Base-by-base conservation (phyloP, 2,797 vertebrate species). In the Sebastes matsubarae region DNA sequence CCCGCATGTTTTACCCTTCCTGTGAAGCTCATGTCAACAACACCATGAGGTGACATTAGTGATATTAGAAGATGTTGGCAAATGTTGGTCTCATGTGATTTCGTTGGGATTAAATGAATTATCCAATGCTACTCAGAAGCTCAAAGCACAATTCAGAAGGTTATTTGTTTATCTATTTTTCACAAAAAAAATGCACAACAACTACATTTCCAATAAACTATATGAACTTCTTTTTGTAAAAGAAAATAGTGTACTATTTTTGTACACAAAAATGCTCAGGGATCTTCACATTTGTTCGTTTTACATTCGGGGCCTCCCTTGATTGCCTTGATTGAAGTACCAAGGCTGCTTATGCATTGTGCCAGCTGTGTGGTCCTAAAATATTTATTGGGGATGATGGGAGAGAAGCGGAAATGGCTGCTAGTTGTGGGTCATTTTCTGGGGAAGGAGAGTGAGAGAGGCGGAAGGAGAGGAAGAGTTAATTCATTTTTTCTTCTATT, bases 321-420 rank as follows among this genome's bases (percentile, higher is more conserved):
- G 11, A 32, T 29, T 60, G 29, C 16, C 4, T 34, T 59, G 11
- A 32, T 29, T 54, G 29, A 10, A 13, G 25, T 22, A 46, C 20
- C 27, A 25, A 24, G 12, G 25, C 55, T 16, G 14, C 29, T 52
- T 12, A 29, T 34, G 38, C 24, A 16, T 29, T 36, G 30, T 61
- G 55, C 55, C 22, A 13, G 16, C 63, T 79, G 29, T 67, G 42
- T 60, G 30, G 32, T 73, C 32, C 58, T 80, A 22, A 73, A 80
- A 63, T 74, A 68, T 74, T 55, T 25, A 61, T 73, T 22, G 5
- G 29, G n/a, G 25, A 24, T 24, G 30, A 36, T 36, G 42, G 32
- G 24, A n/a, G 22, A 24, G 50, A n/a, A 52, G 50, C 1, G 50
- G 18, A 52, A 52, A 52, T 1, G 12, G 42, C 7, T 57, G 20